Percentiles rank a stretch among this genome's conserved stretches.
Conservation (phyloP, 2,113 vertebrate genomes). For the Chrysemys picta region DNA sequence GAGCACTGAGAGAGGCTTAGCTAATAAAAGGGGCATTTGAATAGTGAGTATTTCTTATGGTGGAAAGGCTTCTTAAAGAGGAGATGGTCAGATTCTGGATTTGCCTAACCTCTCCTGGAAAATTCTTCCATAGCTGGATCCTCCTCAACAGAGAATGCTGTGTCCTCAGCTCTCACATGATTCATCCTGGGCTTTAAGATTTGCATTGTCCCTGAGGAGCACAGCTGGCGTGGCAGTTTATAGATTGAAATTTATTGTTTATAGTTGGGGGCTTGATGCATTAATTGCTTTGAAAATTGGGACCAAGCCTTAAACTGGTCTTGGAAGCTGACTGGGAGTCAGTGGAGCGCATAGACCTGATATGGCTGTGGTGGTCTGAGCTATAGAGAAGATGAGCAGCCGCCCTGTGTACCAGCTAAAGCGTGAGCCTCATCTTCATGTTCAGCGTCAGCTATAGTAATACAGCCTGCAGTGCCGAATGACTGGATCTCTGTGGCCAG, state of each 20-base stretch:
- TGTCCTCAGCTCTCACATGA: not conserved
- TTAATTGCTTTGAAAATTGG: not conserved
- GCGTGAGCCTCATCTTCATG: not conserved
- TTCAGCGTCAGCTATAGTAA: not conserved
- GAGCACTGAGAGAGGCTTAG: not conserved
- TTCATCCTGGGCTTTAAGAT: not conserved
- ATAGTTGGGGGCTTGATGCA: not conserved
- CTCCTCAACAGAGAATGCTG: not conserved
- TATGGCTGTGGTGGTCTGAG: not conserved
- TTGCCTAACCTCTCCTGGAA: not conserved
- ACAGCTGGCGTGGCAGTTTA: not conserved
- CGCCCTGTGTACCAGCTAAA: not conserved
- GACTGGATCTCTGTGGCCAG: not conserved
- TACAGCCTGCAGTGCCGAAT: not conserved
- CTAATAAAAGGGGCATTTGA: not conserved
- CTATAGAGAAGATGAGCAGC: not conserved
- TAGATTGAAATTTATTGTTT: not conserved
- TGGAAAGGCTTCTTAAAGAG: not conserved
- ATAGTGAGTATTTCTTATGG: not conserved
- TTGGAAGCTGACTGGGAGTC: not conserved
- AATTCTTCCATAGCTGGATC: not conserved
- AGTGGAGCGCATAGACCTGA: not conserved
- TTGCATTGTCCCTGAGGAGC: not conserved
- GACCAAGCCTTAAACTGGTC: not conserved
- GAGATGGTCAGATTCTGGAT: not conserved